Evolutionary conservation across 2,113 vertebrate genomes (phyloP).

Genomic region (Triplophysa rosa): DNA sequence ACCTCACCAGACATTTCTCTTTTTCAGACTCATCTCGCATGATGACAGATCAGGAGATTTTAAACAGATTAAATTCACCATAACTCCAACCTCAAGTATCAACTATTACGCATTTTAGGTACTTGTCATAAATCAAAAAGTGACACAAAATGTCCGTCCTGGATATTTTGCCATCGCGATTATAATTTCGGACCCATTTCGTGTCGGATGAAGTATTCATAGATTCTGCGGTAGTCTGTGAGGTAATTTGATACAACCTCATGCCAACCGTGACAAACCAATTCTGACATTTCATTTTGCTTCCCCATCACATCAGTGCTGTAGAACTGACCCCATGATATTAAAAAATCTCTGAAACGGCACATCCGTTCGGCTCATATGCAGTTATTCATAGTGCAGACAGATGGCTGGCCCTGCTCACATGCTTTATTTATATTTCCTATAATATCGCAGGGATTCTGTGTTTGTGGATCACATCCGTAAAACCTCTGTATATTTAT

Average conservation of each 20-base stretch:
- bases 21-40: background rate
- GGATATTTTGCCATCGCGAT: background rate
- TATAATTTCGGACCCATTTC: background rate
- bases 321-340: constrained; percentile 21
- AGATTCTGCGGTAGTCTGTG: constrained; percentile 26
- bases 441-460: constrained; percentile 7
- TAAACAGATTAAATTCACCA: background rate
- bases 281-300: constrained; percentile 58
- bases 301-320: constrained; percentile 28
- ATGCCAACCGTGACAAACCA: constrained; percentile 50
- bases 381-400: constrained; percentile 32
- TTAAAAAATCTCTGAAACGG: constrained; percentile 28
- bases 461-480: background rate
- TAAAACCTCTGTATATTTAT: background rate
- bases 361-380: background rate
- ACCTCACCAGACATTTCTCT: background rate
- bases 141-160: background rate
- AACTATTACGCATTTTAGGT: background rate
- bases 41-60: background rate
- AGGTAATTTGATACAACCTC: constrained; percentile 51
- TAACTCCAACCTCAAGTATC: background rate
- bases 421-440: constrained; percentile 5
- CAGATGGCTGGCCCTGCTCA: constrained; percentile 14
- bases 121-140: background rate
- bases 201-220: constrained; percentile 12